A percentile compares a stretch with the other conserved stretches of the same genome.
These are phyloP conservation scores for Megaceryle maxima DNA, from an alignment of 2,113 vertebrate genomes.

Conservation along the genomic window DNA sequence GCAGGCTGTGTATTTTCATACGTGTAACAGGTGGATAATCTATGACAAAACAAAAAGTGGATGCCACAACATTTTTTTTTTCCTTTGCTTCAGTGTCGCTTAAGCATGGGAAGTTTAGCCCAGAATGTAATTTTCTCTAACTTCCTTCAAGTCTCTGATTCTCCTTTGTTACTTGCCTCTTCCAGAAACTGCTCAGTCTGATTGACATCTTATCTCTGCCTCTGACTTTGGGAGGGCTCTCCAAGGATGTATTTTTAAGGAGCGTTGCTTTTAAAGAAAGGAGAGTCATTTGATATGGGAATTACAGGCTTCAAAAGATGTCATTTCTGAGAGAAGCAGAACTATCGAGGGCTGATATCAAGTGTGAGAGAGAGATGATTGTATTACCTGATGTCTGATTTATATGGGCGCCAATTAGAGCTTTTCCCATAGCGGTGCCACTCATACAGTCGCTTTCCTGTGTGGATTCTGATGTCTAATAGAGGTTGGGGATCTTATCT, in stretches of 20 bases:
- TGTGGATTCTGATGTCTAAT: background rate
- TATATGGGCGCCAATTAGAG: background rate
- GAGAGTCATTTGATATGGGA: conserved; percentile 14
- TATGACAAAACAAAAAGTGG: background rate
- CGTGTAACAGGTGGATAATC: background rate
- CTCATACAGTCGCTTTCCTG: background rate
- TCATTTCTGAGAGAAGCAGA: background rate
- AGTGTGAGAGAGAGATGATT: background rate
- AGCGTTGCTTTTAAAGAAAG: conserved; percentile 21
- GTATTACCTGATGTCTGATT: background rate
- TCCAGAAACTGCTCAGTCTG: background rate
- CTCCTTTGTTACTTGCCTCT: background rate
- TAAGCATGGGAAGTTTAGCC: background rate
- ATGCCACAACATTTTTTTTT: background rate
- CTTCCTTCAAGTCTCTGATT: background rate
- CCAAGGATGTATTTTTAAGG: conserved; percentile 6
- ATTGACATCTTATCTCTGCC: conserved; percentile 18
- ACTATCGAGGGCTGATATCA: background rate
- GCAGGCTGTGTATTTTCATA: background rate
- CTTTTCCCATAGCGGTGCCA: background rate
- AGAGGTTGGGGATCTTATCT: background rate
- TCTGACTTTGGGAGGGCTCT: background rate
- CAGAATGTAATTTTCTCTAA: background rate
- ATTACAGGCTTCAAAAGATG: conserved; percentile 30
- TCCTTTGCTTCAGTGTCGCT: background rate